Base-by-base conservation (phyloP, 2,113 vertebrate species). In the Esox niger region DNA sequence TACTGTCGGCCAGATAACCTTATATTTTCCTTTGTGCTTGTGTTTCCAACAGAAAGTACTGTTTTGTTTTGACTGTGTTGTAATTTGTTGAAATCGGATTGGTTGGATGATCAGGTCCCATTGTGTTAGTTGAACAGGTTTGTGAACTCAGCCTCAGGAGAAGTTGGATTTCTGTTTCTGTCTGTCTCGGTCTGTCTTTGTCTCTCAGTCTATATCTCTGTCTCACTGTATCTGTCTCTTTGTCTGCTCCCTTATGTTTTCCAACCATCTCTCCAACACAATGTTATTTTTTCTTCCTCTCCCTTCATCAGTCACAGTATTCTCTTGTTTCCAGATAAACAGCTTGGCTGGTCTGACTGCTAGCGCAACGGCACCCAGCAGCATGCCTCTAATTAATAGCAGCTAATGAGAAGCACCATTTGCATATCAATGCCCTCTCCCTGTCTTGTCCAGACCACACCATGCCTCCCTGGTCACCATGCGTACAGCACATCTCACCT, bases 401-500 rank as follows among this genome's bases (percentile, higher is more conserved):
- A 66, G 78, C 82, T 88, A 88, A 89, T 86, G 81, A 89, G 87
- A 73, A 68, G 74, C 72, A 63, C 31, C 66, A 87, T 86, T 85
- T 81, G 86, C 87, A 91, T 89, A 86, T 88, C 80, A 89, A 87
- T 85, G 73, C 73, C 68, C 77, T 35, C 70, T 68, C 35, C 62
- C 1, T 33, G 66, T 68, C 69, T 66, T 70, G 33, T 69, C 65
- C 2, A 2, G 21, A 43, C 38, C 38, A 43, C 66, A 77, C 61
- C 47, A 32, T 67, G 65, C 3, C 26, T 67, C 54, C 59, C n/a
- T 38, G 54, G 71, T 70, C 69, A 71, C 38, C 65, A 66, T 52
- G 54, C 64, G 33, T 52, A 32, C 2, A 27, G 49, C 70, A 65
- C 29, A 20, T n/a, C 60, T 33, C 61, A 46, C 52, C 70, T 56